These are phyloP conservation scores for Oscheius myriophilus DNA, from an alignment of 2,888 invertebrate genomes.

Conservation along the genomic window DNA sequence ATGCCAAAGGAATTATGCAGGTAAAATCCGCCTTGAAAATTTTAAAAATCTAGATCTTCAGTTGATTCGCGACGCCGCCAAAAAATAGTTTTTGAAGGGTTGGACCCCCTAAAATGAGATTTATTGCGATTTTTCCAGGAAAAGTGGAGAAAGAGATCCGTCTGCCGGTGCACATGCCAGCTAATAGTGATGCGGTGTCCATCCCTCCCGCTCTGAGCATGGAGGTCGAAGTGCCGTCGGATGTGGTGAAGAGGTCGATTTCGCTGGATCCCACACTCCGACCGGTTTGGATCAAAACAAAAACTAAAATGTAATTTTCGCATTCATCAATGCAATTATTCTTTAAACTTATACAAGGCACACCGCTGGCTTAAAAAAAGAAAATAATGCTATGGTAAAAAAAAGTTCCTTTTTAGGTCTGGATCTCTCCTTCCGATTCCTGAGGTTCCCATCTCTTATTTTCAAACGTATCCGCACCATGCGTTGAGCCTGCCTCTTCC, in stretches of 20 bases:
- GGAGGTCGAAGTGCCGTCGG: conserved; percentile 39
- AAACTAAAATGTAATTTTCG: too few relatives aligned
- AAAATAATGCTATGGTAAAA: too few relatives aligned
- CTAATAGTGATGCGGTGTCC: conserved; percentile 93
- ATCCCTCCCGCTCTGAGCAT: conserved; percentile 75
- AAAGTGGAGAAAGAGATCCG: conserved; percentile 55
- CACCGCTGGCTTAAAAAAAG: too few relatives aligned
- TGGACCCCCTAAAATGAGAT: conserved; percentile 98
- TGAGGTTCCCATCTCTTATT: too few relatives aligned
- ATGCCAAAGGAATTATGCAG: conserved; percentile 84
- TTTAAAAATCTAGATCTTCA: conserved; percentile 74
- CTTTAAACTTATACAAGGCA: too few relatives aligned
- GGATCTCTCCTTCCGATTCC: too few relatives aligned
- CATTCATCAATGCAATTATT: too few relatives aligned
- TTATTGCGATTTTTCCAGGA: conserved; percentile 76
- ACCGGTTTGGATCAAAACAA: too few relatives aligned
- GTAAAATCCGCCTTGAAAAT: conserved; percentile 13
- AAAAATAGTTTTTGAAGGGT: conserved; percentile 95
- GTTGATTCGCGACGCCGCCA: conserved; percentile 94
- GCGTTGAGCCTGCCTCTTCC: too few relatives aligned
- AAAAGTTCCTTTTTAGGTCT: too few relatives aligned
- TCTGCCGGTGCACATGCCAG: conserved; percentile 77
- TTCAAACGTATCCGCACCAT: too few relatives aligned
- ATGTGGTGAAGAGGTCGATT: conserved; percentile 40
- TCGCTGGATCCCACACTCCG: conserved; percentile 52